These are phyloP conservation scores for Trichomalopsis sarcophagae DNA, from an alignment of 1,140 invertebrate genomes.

Conservation along the genomic window DNA sequence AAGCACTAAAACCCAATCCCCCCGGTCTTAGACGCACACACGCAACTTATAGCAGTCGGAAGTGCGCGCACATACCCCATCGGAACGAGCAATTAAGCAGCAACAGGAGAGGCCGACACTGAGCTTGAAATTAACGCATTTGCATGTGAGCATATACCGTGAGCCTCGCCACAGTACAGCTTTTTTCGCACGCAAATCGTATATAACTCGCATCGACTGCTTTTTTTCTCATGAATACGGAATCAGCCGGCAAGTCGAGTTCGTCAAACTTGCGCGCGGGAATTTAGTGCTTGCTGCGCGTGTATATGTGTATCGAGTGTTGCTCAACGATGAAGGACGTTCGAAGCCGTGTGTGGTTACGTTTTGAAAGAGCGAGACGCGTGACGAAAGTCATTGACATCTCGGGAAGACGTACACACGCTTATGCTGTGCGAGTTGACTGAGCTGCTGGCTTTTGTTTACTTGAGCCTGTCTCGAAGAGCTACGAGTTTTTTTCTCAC, in stretches of 20 bases:
- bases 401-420: not conserved
- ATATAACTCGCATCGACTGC: not conserved
- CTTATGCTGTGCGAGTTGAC: no score
- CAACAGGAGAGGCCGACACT: not conserved
- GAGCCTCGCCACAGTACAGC: not conserved
- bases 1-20: not conserved
- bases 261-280: slow-evolving; percentile 7
- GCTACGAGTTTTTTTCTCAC: no score
- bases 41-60: not conserved
- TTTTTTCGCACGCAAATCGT: slow-evolving; percentile 21
- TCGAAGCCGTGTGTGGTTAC: not conserved
- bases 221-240: slow-evolving; percentile 31
- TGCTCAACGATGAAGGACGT: not conserved
- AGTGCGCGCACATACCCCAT: not conserved
- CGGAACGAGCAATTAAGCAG: not conserved
- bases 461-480: no score
- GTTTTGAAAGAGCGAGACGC: not conserved
- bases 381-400: slow-evolving; percentile 1
- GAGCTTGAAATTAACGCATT: slow-evolving; percentile 16
- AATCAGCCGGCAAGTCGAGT: not conserved
- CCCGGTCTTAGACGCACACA: no score
- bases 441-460: no score
- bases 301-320: not conserved
- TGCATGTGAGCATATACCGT: not conserved
- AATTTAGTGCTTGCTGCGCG: not conserved